These are phyloP conservation scores for Philhelius pedissequus DNA, from an alignment of 2,888 invertebrate species.

Conservation along the genomic window DNA sequence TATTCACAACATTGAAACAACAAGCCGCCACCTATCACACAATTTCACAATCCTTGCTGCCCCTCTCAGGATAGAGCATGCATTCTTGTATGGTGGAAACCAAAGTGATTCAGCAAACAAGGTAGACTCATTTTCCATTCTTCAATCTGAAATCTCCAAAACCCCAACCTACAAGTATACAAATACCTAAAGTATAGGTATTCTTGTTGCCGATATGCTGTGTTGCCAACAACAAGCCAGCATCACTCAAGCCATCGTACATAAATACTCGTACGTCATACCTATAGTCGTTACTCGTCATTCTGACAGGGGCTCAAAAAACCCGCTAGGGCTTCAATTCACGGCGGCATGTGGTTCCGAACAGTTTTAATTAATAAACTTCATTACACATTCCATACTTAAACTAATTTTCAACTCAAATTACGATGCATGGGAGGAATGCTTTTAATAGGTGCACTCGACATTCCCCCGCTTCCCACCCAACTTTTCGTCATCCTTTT, in stretches of 20 bases:
- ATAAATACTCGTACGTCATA: too few species aligned
- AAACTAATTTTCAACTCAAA: slow-evolving; percentile 72
- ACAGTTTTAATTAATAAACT: slow-evolving; percentile 72
- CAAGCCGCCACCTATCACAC: slow-evolving; percentile 54
- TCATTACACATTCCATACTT: slow-evolving; percentile 72
- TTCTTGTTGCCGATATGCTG: neutral
- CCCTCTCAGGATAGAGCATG: neutral
- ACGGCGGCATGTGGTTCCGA: slow-evolving; percentile 69
- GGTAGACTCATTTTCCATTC: neutral
- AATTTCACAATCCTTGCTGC: slow-evolving; percentile 2
- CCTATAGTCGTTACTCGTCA: neutral
- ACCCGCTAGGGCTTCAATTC: slow-evolving; percentile 66
- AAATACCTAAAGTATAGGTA: too few species aligned
- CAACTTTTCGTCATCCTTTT: neutral
- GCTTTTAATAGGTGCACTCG: slow-evolving; percentile 71
- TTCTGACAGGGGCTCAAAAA: slow-evolving; percentile 65
- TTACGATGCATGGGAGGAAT: slow-evolving; percentile 71
- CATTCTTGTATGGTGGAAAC: slow-evolving; percentile 22
- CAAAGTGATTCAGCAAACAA: slow-evolving; percentile 62
- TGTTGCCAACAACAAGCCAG: slow-evolving; percentile 48
- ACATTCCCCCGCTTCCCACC: slow-evolving; percentile 59
- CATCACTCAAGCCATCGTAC: slow-evolving; percentile 55
- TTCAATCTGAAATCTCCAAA: neutral
- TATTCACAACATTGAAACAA: slow-evolving; percentile 64
- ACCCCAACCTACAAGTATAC: neutral